Conservation (phyloP, 2,113 vertebrate genomes). For the Castor canadensis region DNA sequence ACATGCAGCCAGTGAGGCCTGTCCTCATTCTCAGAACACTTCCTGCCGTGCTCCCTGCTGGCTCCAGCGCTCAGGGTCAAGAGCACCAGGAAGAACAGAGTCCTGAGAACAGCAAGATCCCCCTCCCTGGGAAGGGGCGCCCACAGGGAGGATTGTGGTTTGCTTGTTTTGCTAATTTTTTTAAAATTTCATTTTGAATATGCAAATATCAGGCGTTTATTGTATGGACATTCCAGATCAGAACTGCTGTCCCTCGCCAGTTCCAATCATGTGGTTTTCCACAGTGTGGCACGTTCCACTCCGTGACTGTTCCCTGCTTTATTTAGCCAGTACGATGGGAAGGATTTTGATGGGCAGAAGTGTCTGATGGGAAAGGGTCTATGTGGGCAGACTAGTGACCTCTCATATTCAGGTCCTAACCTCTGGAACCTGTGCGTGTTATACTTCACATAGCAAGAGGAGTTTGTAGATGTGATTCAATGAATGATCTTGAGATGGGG, state of each 20-base stretch:
- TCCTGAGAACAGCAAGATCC: not conserved
- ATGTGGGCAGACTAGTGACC: not conserved
- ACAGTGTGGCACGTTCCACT: accelerated
- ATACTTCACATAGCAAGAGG: not conserved
- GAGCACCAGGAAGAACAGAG: not conserved
- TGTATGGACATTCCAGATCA: not conserved
- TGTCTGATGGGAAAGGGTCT: not conserved
- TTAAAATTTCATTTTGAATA: not conserved
- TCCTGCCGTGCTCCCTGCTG: not conserved
- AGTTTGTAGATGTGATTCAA: not conserved
- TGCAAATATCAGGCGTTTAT: not conserved
- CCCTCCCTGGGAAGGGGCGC: not conserved
- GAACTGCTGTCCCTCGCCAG: not conserved
- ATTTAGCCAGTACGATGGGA: not conserved
- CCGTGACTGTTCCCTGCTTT: not conserved
- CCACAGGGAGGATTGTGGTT: not conserved
- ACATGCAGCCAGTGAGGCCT: not conserved
- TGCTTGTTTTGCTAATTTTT: too few relatives aligned
- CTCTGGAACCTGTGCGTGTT: not conserved
- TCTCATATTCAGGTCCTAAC: not conserved
- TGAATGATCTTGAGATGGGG: not conserved
- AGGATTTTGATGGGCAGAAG: not conserved
- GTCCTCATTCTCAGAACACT: not conserved
- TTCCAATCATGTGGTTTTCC: not conserved
- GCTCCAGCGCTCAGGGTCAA: not conserved